These are phyloP conservation scores for Lepidotrigona ventralis DNA, from an alignment of 1,140 invertebrate species.

Conservation along the genomic window DNA sequence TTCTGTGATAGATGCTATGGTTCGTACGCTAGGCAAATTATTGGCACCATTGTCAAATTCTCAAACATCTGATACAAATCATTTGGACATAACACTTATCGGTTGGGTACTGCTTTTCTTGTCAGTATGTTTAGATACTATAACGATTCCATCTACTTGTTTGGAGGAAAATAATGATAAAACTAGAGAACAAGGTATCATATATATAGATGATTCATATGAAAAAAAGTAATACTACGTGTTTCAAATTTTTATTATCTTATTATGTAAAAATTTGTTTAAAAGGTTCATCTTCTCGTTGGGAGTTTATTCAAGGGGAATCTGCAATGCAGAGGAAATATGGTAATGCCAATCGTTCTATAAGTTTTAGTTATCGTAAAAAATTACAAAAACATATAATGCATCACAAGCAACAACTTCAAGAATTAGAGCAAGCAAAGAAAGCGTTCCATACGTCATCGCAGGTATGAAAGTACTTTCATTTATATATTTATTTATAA, in stretches of 20 bases:
- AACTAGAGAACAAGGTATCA: constrained; percentile 76
- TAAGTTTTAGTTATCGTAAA: constrained; percentile 82
- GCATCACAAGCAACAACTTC: constrained; percentile 86
- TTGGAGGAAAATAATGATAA: constrained; percentile 75
- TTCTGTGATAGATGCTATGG: constrained; percentile 83
- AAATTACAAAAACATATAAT: constrained; percentile 87
- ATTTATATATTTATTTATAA: not conserved
- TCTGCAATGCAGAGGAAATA: constrained; percentile 83
- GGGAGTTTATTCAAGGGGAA: constrained; percentile 91
- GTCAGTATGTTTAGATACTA: constrained; percentile 87
- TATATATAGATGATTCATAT: not conserved
- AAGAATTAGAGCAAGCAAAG: constrained; percentile 84
- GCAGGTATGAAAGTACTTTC: constrained; percentile 76
- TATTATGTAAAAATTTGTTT: constrained; percentile 2
- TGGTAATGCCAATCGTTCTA: constrained; percentile 75
- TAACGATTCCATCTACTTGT: constrained; percentile 62
- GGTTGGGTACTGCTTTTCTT: constrained; percentile 91
- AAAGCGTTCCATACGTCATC: constrained; percentile 82
- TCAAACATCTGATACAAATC: constrained; percentile 71
- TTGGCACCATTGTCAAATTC: constrained; percentile 80
- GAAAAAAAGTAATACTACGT: no score
- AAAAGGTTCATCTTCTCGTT: constrained; percentile 81
- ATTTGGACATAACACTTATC: constrained; percentile 81
- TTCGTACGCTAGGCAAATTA: constrained; percentile 82
- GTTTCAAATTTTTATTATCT: not conserved